Conservation (phyloP, 2,888 invertebrate genomes). For the Ischnus inquisitorius region DNA sequence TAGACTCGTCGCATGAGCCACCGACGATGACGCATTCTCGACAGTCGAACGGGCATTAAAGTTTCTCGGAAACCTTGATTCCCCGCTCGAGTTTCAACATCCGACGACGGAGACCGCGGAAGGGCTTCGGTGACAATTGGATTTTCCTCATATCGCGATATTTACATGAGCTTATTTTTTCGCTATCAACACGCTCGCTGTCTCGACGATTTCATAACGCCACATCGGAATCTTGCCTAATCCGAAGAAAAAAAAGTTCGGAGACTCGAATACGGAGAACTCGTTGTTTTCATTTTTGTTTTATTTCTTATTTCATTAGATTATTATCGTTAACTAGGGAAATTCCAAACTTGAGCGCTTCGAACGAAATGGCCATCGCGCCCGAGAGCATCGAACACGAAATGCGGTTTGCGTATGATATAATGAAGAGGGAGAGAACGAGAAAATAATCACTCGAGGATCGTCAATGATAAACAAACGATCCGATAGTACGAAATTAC, state of each 20-base stretch:
- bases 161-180: background rate
- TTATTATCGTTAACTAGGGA: conserved; percentile 41
- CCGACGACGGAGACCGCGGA: conserved; percentile 43
- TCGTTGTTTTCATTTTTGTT: conserved; percentile 5
- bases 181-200: background rate
- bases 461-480: conserved; percentile 27
- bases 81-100: conserved; percentile 32
- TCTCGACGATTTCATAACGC: background rate
- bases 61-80: conserved; percentile 56
- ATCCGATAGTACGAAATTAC: conserved; percentile 44
- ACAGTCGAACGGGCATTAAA: conserved; percentile 12
- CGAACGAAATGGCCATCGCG: conserved; percentile 38
- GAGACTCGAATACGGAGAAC: background rate
- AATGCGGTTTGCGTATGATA: conserved; percentile 10
- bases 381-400: conserved; percentile 13
- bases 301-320: conserved; percentile 43
- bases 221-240: background rate
- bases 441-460: background rate
- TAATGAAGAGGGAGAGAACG: background rate
- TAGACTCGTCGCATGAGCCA: background rate
- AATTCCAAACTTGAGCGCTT: conserved; percentile 50
- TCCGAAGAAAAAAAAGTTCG: background rate
- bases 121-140: conserved; percentile 50
- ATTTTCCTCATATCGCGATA: background rate
- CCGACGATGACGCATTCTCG: conserved; percentile 34